Conservation (phyloP, 2,888 invertebrate genomes). For the Pecten maximus region DNA sequence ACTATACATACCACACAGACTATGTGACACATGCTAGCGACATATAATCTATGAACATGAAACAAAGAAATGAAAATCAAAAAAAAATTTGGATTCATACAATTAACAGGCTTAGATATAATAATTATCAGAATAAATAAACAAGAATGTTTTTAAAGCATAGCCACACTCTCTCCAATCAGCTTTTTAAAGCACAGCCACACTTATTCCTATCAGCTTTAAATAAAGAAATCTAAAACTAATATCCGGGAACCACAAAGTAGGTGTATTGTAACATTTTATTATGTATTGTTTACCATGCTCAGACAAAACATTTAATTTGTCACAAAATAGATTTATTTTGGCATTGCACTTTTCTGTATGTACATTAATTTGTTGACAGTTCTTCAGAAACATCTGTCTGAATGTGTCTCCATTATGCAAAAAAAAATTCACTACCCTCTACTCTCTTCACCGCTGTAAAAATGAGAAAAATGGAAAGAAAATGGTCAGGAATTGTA, state of each 20-base stretch:
- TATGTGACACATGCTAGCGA: too few relatives aligned
- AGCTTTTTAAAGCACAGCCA: too few relatives aligned
- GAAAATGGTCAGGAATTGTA: not conserved
- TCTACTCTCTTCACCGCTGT: not conserved
- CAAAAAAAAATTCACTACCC: not conserved
- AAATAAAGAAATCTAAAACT: not conserved
- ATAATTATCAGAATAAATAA: not conserved
- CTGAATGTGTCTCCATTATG: not conserved
- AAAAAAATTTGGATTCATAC: not conserved
- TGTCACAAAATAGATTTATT: not conserved
- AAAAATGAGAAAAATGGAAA: not conserved
- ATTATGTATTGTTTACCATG: not conserved
- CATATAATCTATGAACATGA: not conserved
- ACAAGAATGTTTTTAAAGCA: not conserved
- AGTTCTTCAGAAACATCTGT: too few relatives aligned
- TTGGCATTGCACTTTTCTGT: constrained; percentile 17
- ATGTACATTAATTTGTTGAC: not conserved
- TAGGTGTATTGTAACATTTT: not conserved
- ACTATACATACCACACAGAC: not conserved
- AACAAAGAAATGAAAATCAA: not conserved
- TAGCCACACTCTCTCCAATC: not conserved
- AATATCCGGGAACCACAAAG: not conserved
- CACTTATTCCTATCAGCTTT: not conserved
- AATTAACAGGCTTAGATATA: not conserved
- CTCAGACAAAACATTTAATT: not conserved